A percentile compares a stretch with the other conserved stretches of the same genome.
Evolutionary conservation across 2,797 vertebrate species (phyloP).

Genomic region (Heteromormyrus szaboi): DNA sequence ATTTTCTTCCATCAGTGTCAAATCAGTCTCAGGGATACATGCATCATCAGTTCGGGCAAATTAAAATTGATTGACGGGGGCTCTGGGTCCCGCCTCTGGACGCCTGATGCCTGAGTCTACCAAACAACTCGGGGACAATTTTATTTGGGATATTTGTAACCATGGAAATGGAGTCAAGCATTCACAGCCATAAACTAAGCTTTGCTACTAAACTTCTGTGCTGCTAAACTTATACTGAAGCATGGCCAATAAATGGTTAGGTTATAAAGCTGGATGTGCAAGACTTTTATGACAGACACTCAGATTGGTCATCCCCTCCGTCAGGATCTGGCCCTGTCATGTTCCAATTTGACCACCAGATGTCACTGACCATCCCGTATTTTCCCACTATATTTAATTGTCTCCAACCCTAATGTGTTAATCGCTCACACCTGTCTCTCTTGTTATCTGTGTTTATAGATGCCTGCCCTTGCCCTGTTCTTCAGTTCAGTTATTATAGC

Average conservation of each 20-base stretch:
- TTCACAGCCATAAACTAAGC: constrained; percentile 32
- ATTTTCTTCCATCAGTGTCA: constrained; percentile 18
- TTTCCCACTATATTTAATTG: not conserved
- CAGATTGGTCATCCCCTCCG: not conserved
- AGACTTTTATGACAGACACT: not conserved
- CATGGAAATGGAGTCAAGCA: constrained; percentile 60
- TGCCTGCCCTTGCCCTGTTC: not conserved
- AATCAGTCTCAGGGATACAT: constrained; percentile 1
- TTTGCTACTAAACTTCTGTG: not conserved
- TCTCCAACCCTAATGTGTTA: not conserved
- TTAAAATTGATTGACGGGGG: constrained; percentile 18
- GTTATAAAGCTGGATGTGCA: not conserved
- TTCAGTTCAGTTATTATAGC: not conserved
- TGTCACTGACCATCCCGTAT: not conserved
- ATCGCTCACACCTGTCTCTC: not conserved
- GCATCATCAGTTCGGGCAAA: constrained; percentile 11
- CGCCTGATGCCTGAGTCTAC: not conserved
- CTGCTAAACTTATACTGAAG: not conserved
- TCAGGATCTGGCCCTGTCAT: not conserved
- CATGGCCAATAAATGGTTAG: not conserved
- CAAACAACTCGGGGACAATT: not conserved
- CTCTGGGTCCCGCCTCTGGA: constrained; percentile 6
- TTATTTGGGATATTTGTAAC: not conserved
- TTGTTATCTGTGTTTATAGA: not conserved
- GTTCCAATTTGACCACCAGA: not conserved